These are phyloP conservation scores for Scytalopus superciliaris DNA, from an alignment of 2,113 vertebrate genomes.

Conservation along the genomic window DNA sequence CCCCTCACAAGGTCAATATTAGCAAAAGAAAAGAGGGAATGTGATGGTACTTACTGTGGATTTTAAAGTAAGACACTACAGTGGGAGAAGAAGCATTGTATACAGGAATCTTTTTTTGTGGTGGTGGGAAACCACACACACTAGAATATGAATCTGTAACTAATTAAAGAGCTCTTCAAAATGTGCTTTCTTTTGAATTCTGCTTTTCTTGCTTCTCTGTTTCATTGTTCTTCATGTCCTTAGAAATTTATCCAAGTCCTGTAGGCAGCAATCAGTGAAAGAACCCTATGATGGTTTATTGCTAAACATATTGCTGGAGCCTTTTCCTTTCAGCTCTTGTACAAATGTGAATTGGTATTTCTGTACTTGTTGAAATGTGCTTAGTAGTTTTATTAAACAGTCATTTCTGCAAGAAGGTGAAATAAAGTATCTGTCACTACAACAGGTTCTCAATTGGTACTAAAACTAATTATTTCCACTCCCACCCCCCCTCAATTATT, in stretches of 20 bases:
- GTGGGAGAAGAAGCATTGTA: neutral
- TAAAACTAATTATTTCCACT: neutral
- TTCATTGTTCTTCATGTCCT: conserved; percentile 1
- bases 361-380: neutral
- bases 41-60: neutral
- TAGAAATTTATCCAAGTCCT: neutral
- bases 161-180: conserved; percentile 29
- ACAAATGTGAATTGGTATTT: neutral
- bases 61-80: neutral
- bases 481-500: neutral
- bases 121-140: neutral
- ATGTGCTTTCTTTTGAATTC: neutral
- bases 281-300: neutral
- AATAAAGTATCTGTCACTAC: neutral
- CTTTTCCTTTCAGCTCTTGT: neutral
- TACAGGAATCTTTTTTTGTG: neutral
- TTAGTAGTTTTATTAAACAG: neutral
- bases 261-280: neutral
- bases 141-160: neutral
- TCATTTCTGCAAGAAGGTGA: neutral
- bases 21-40: conserved; percentile 25
- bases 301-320: neutral
- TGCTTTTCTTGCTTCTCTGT: neutral
- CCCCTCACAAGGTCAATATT: conserved; percentile 44
- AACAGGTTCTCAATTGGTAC: neutral